Base-by-base conservation (phyloP, 1,140 invertebrate species). In the Sitophilus oryzae region DNA sequence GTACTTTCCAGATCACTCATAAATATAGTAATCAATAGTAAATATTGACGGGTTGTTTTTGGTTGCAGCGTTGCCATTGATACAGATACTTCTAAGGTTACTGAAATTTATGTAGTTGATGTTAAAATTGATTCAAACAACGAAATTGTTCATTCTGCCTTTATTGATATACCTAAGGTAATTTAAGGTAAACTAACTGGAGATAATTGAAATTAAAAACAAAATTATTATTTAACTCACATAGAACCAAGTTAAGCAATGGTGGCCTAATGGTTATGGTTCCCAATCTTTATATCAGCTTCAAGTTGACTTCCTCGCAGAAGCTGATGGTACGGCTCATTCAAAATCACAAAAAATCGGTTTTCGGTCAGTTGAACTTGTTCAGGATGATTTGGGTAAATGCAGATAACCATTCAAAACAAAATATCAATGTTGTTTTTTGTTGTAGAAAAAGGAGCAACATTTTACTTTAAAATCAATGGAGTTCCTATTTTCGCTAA, bases 251-350 rank as follows among this genome's bases (percentile, higher is more conserved):
- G 76, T 89, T 1, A 62, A 78, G 25, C 62, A 78, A 14, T 98
- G 95, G 96, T 97, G 93, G 93, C 96, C 96, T 0, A 95, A 94
- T 76, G 94, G 92, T 44, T 89, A 88, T 67, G 95, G 95, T 20
- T 70, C 79, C 11, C 93, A 91, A 70, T 76, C 73, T 2, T 74
- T 98, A 1, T 96, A 96, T 66, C 70, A 77, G 30, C 67, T 94
- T 2, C 74, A 72, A 36, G 74, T 86, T 0, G 74, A 72, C 6
- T 77, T 79, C 41, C 60, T 65, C 37, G 74, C 67, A 30, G 52
- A 63, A 22, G 44, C 63, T 21, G 38, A 51, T 30, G 61, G 66
- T 3, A 46, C 50, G 2, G 73, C 81, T 55, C 21, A 54, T 49
- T 67, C 59, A 23, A 80, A 78, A 62, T 70, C 68, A 14, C 65